Percentiles rank a stretch among this genome's conserved stretches.
phyloP scores from a whole-genome alignment of 2,113 vertebrate genomes.

The Mungos mungo region DNA sequence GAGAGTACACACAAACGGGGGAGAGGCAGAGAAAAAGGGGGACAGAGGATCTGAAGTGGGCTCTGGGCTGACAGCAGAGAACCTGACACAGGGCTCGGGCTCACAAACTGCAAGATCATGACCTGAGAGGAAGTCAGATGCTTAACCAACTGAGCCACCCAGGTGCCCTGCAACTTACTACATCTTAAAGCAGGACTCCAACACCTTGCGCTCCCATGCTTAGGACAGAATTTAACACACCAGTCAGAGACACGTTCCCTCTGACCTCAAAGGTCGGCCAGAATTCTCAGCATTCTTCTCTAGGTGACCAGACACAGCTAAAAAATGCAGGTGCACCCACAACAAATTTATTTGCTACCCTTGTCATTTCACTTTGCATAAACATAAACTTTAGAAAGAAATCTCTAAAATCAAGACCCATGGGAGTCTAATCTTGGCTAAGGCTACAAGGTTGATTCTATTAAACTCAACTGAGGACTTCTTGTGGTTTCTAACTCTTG shows the following conservation, averaged over 20 bases:
- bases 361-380: constrained; percentile 1
- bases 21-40: too few species aligned
- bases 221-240: neutral
- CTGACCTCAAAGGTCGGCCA: neutral
- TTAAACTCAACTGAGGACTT: neutral
- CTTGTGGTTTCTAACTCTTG: neutral
- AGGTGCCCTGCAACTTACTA: neutral
- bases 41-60: too few species aligned
- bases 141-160: too few species aligned
- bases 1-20: too few species aligned
- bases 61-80: too few species aligned
- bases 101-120: too few species aligned
- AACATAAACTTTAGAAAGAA: neutral
- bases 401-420: neutral
- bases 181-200: neutral
- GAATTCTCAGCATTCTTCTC: neutral
- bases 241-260: neutral
- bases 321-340: neutral
- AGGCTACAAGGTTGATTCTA: neutral
- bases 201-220: neutral
- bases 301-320: neutral
- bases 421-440: neutral
- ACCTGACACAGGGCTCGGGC: too few species aligned
- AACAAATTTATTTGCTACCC: neutral
- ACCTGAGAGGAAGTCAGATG: too few species aligned